Base-by-base conservation (phyloP, 30 jellyfish, hydroid and myxozoan species). In the Turritopsis dohrnii region DNA sequence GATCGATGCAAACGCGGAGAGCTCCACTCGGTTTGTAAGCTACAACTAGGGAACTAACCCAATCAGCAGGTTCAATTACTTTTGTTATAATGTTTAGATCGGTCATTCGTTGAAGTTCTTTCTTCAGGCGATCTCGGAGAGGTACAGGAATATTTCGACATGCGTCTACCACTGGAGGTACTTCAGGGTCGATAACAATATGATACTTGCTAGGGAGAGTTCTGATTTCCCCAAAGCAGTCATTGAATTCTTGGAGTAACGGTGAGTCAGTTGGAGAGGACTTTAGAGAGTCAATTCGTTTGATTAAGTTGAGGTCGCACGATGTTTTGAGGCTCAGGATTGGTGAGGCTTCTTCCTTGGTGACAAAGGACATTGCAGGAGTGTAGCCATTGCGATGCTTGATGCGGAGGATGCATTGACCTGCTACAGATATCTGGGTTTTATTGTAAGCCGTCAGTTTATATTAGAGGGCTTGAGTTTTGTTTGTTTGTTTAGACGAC, bases 221-320 rank as follows among this genome's bases (percentile, higher is more conserved):
- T 0, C 97, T 94, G 31, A 83, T 79, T 71, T 79, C 95, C 7
- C 96, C 95, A 90, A 86, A 80, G 60, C 97, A 90, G 74, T 90
- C 88, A 80, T 54, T 69, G 65, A 66, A 84, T 66, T 79, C 74
- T 31, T 79, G 66, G 65, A 76, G 28, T 81, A 88, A 53, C 22
- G 21, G 19, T 60, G 73, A 0, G 31, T 75, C 79, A 18, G 81
- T 19, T 21, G 21, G 30, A 19, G 23, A 21, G 18, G 28, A 19
- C 29, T 72, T 72, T 20, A 72, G 81, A 18, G 21, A 18, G 18
- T 72, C 81, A 19, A 71, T 71, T 19, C 81, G 81, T 72, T 29
- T 23, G 30, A 72, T 72, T 72, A 72, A 72, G 30, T 72, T 29
- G 23, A 72, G 30, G 24, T 72, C 81, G 24, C 81, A 72, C 1